phyloP scores from a whole-genome alignment of 1,140 invertebrate genomes.

The Hycleus phaleratus region DNA sequence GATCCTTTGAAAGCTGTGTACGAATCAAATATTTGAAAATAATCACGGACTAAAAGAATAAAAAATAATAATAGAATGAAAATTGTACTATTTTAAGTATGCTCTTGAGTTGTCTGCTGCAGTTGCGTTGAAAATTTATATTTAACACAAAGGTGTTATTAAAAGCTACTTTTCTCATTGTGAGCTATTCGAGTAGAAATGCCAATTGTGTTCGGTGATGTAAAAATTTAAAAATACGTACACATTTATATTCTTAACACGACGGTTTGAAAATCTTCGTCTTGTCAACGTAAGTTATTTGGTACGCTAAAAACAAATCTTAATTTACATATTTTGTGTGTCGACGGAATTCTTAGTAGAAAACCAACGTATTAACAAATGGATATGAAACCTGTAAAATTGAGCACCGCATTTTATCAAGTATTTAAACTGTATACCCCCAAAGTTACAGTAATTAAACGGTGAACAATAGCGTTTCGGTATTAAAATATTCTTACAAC shows the following conservation, averaged over 20 bases:
- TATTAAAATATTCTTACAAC: too few species aligned
- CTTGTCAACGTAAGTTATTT: conserved; percentile 20
- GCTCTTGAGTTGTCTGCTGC: too few species aligned
- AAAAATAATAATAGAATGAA: too few species aligned
- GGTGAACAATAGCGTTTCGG: conserved; percentile 4
- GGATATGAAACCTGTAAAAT: conserved; percentile 1
- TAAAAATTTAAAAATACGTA: conserved; percentile 18
- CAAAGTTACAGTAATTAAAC: conserved; percentile 10
- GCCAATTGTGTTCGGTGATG: conserved; percentile 9
- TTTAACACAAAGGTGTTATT: too few species aligned
- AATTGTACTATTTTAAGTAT: too few species aligned
- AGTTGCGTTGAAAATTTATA: too few species aligned
- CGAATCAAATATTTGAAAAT: too few species aligned
- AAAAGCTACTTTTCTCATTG: too few species aligned
- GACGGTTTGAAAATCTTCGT: conserved; percentile 19
- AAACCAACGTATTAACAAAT: conserved; percentile 3
- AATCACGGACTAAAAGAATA: too few species aligned
- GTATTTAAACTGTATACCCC: background rate
- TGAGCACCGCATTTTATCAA: background rate
- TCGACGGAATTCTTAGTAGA: conserved; percentile 12
- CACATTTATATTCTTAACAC: conserved; percentile 20
- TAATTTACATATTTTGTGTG: conserved; percentile 25
- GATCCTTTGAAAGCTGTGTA: too few species aligned
- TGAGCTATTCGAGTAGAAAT: conserved; percentile 7
- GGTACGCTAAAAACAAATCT: conserved; percentile 25